A percentile compares a stretch with the other conserved stretches of the same genome.
phyloP scores from a whole-genome alignment of 2,797 vertebrate genomes.

The Echiichthys vipera region DNA sequence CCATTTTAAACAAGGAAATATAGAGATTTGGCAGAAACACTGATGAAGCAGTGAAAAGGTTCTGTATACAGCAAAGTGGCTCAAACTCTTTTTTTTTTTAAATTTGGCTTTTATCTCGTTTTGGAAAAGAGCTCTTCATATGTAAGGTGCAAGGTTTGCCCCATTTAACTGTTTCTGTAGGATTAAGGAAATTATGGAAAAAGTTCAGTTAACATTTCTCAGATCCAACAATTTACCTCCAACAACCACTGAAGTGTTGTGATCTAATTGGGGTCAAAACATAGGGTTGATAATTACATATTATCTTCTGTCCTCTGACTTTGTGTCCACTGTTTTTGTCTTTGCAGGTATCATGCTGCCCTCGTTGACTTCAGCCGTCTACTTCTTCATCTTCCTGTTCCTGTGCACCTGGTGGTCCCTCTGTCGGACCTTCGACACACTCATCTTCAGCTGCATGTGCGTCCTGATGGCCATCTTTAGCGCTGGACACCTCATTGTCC shows the following conservation, averaged over 20 bases:
- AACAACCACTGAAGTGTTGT: neutral
- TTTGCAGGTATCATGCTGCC: slow-evolving; percentile 94
- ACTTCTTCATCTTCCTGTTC: slow-evolving; percentile 97
- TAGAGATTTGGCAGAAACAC: too few species aligned
- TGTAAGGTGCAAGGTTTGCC: neutral
- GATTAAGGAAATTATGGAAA: neutral
- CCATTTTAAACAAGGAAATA: too few species aligned
- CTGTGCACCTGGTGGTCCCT: slow-evolving; percentile 99
- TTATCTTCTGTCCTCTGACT: neutral
- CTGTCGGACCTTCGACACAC: slow-evolving; percentile 92
- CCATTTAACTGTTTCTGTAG: neutral
- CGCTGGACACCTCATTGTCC: slow-evolving; percentile 93
- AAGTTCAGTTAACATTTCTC: neutral
- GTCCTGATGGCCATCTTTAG: slow-evolving; percentile 98
- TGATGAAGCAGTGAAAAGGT: too few species aligned
- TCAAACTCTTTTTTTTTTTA: too few species aligned
- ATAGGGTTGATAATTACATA: neutral
- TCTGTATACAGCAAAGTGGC: too few species aligned
- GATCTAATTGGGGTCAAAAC: neutral
- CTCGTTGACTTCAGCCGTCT: slow-evolving; percentile 94
- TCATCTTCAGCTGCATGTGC: slow-evolving; percentile 98
- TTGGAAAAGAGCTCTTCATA: neutral
- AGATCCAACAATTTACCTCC: neutral
- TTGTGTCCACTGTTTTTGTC: neutral
- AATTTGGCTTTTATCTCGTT: too few species aligned